phyloP scores from a whole-genome alignment of 2,888 invertebrate genomes.

The Koerneria pararmatus region DNA sequence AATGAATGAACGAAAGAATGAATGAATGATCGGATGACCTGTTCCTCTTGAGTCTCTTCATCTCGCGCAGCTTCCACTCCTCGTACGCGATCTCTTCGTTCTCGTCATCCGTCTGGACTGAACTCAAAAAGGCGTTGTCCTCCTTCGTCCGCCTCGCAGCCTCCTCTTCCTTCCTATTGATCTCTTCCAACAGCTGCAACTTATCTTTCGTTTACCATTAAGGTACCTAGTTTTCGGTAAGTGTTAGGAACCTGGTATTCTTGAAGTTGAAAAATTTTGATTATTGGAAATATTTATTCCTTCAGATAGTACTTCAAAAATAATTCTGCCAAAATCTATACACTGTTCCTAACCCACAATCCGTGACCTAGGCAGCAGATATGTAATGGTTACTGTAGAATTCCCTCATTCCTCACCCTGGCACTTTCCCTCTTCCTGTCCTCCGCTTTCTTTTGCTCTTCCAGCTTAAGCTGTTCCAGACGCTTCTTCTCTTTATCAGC shows the following conservation, averaged over 20 bases:
- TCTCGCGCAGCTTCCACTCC: slow-evolving; percentile 92
- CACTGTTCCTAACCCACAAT: too few species aligned
- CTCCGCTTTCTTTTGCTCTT: slow-evolving; percentile 79
- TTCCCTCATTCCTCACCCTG: slow-evolving; percentile 64
- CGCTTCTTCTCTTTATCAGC: slow-evolving; percentile 81
- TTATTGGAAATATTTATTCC: too few species aligned
- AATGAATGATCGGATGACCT: slow-evolving; percentile 56
- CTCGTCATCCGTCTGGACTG: slow-evolving; percentile 59
- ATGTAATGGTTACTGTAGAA: too few species aligned
- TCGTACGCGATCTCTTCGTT: slow-evolving; percentile 62
- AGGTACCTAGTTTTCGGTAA: too few species aligned
- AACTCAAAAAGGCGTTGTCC: slow-evolving; percentile 50
- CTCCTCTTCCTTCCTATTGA: slow-evolving; percentile 62
- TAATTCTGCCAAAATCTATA: too few species aligned
- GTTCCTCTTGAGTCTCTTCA: slow-evolving; percentile 91
- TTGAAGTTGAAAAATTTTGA: too few species aligned
- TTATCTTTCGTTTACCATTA: slow-evolving; percentile 83
- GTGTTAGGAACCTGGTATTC: too few species aligned
- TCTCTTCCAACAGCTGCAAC: too few species aligned
- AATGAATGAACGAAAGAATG: too few species aligned
- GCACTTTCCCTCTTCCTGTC: slow-evolving; percentile 83
- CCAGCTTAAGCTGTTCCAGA: slow-evolving; percentile 78
- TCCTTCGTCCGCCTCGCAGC: slow-evolving; percentile 67
- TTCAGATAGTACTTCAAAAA: too few species aligned
- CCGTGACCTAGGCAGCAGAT: too few species aligned